Evolutionary conservation across 2,797 vertebrate genomes (phyloP), one percentile per base, ranked within the genome.

Genomic region (Parambassis ranga): DNA sequence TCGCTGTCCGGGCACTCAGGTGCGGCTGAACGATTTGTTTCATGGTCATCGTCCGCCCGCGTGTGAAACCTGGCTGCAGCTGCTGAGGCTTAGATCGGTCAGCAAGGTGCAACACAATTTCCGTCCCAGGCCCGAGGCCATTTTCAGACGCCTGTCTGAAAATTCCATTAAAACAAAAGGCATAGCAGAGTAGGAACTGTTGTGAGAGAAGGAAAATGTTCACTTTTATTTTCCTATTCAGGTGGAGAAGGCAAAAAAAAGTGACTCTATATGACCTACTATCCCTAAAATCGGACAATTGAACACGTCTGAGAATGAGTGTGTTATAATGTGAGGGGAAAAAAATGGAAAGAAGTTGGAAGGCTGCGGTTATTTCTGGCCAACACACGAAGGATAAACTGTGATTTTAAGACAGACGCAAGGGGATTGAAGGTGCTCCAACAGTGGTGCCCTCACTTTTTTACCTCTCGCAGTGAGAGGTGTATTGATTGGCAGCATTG

Each of bases 401-500:
- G 47, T 47, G 61, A 60, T 75, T 78, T 64, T 22, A 52, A 50
- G 51, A 69, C 19, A 31, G 38, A 52, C 51, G 43, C n/a, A 10
- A 19, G 32, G 47, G 63, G 62, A 66, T 67, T 57, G 52, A 68
- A 77, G 67, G 47, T n/a, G 19, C 78, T 68, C 41, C 61, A 57
- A 73, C 75, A 75, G 47, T 48, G 77, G 65, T 75, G 64, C 76
- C 46, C 68, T n/a, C n/a, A 59, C 76, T 71, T 67, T 71, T 80
- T 76, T 62, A 69, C 61, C 77, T 71, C 69, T 74, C 7, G 46
- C 71, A 74, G 81, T 65, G 65, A 79, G 61, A 79, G 73, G 33
- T 35, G 78, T 88, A 89, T 90, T 90, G 90, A 92, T 88, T 85
- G 84, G 80, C 79, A 75, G 78, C 63, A 49, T 67, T 76, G 81